A percentile compares a stretch with the other conserved stretches of the same genome.
These are phyloP conservation scores for Chrysolophus pictus DNA, from an alignment of 2,797 vertebrate species.

Conservation along the genomic window DNA sequence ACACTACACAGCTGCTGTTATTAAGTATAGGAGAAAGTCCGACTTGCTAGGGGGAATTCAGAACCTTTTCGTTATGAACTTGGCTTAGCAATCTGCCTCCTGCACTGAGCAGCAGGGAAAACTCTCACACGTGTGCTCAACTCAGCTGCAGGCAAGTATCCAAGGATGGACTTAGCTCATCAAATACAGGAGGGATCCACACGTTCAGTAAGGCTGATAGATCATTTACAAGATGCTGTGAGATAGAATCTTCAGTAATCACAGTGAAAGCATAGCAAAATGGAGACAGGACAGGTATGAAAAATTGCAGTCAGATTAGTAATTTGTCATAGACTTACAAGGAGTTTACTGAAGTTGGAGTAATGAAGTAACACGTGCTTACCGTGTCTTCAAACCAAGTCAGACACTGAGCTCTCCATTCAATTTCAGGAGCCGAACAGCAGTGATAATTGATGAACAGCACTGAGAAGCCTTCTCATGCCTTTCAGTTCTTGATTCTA, in stretches of 20 bases:
- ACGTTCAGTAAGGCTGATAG: neutral
- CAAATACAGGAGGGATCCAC: neutral
- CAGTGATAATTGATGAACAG: slow-evolving; percentile 42
- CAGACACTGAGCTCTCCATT: neutral
- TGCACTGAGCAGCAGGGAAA: neutral
- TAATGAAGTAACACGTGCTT: neutral
- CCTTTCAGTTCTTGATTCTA: slow-evolving; percentile 2
- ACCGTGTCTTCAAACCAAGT: neutral
- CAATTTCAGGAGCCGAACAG: neutral
- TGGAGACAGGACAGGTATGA: slow-evolving; percentile 18
- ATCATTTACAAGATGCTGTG: slow-evolving; percentile 40
- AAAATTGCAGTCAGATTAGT: neutral
- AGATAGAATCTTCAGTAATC: slow-evolving; percentile 15
- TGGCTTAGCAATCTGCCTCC: neutral
- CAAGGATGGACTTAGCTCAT: neutral
- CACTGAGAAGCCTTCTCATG: neutral
- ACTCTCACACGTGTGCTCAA: fast-evolving
- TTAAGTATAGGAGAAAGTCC: neutral
- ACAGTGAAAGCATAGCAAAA: neutral
- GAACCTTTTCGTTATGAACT: neutral
- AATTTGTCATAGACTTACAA: slow-evolving; percentile 29
- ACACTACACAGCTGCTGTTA: neutral
- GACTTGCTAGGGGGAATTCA: neutral
- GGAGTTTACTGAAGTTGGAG: neutral
- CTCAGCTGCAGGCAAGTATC: neutral